Evolutionary conservation across 2,888 invertebrate species (phyloP).

Genomic region (Nemotelus nigrinus): DNA sequence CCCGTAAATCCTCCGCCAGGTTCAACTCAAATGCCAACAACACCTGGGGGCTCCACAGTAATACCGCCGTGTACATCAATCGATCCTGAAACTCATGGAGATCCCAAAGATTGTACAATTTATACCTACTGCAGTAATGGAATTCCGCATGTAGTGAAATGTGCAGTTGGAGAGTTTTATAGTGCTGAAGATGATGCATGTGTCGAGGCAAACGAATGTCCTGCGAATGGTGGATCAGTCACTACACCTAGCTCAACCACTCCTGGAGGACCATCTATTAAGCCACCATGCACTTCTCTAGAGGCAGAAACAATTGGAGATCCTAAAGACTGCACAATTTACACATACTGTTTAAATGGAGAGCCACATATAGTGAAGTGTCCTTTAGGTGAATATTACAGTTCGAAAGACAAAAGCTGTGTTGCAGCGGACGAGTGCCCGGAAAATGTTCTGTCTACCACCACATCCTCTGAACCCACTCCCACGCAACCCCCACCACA

Average conservation of each 20-base stretch:
- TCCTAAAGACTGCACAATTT: slow-evolving; percentile 59
- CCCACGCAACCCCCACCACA: no score
- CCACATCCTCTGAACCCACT: not conserved
- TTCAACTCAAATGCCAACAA: not conserved
- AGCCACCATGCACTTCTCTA: not conserved
- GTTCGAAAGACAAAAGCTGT: no score
- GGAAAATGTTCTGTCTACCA: not conserved
- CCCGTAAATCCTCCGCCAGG: not conserved
- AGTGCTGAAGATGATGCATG: slow-evolving; percentile 8
- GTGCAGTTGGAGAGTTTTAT: slow-evolving; percentile 16
- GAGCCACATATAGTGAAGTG: slow-evolving; percentile 54
- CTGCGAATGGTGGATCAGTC: not conserved
- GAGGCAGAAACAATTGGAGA: slow-evolving; percentile 48
- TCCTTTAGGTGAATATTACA: slow-evolving; percentile 29
- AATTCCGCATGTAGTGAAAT: not conserved
- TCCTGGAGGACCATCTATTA: not conserved
- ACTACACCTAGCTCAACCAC: not conserved
- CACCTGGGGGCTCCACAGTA: not conserved
- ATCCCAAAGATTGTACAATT: not conserved
- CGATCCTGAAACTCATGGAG: not conserved
- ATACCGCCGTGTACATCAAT: slow-evolving; percentile 26
- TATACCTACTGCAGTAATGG: slow-evolving; percentile 19
- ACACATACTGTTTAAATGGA: slow-evolving; percentile 57
- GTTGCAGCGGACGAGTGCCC: no score
- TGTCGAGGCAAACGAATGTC: not conserved